These are phyloP conservation scores for Rhabdomys dilectus DNA, from an alignment of 2,113 vertebrate species.

Conservation along the genomic window DNA sequence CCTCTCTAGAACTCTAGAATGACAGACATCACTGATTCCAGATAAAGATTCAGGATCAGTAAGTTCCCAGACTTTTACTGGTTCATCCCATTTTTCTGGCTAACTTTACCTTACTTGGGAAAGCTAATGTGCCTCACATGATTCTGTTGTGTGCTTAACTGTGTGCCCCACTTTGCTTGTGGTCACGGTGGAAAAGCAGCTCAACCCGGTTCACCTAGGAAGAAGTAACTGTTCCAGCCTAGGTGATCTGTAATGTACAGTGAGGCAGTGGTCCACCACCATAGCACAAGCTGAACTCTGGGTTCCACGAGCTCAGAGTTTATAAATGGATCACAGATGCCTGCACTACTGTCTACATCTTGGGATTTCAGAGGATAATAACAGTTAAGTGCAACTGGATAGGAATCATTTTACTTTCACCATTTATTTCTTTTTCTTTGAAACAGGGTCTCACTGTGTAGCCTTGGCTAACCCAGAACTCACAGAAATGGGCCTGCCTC, in stretches of 20 bases:
- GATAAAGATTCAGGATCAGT: background rate
- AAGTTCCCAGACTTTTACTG: background rate
- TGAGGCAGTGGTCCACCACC: background rate
- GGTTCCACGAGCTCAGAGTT: background rate
- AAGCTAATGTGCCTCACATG: background rate
- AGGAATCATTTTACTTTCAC: background rate
- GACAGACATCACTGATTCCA: background rate
- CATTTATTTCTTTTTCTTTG: background rate
- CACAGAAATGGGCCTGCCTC: background rate
- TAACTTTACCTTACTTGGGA: background rate
- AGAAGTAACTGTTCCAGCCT: slow-evolving; percentile 10
- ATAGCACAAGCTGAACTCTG: background rate
- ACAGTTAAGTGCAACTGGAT: background rate
- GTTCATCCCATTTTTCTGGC: background rate
- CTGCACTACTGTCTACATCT: background rate
- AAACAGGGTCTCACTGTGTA: background rate
- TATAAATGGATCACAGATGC: background rate
- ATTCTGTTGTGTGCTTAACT: background rate
- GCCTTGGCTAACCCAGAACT: background rate
- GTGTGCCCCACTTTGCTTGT: background rate
- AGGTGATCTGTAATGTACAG: background rate
- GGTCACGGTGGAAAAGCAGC: background rate
- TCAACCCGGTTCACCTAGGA: background rate
- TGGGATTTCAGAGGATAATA: background rate
- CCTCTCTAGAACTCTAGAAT: background rate